These are phyloP conservation scores for Anarrhichthys ocellatus DNA, from an alignment of 2,113 vertebrate genomes.

Conservation along the genomic window DNA sequence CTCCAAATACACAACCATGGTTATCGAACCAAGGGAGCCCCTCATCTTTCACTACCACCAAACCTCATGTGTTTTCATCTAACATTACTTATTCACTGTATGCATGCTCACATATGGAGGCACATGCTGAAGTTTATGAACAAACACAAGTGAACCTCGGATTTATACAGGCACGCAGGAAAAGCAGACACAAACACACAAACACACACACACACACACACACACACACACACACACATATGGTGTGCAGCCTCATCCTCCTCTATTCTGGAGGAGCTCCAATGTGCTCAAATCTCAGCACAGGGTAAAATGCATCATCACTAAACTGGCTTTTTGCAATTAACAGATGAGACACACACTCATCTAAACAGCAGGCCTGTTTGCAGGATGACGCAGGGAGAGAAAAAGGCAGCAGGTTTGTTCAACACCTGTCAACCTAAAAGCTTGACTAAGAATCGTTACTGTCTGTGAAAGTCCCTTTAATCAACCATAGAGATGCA, in stretches of 20 bases:
- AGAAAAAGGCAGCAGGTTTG: conserved; percentile 34
- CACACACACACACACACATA: conserved; percentile 39
- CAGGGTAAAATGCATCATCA: conserved; percentile 51
- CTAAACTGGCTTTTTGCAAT: conserved; percentile 54
- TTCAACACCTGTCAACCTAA: conserved; percentile 44
- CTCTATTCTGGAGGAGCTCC: conserved; percentile 52
- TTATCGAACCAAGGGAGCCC: conserved; percentile 50
- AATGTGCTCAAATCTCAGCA: conserved; percentile 50
- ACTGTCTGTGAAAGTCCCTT: conserved; percentile 7
- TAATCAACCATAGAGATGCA: conserved; percentile 31
- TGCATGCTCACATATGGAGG: conserved; percentile 30
- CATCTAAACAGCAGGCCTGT: conserved; percentile 54
- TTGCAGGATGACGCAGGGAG: conserved; percentile 56
- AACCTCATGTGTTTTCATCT: conserved; percentile 58
- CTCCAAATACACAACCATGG: conserved; percentile 50
- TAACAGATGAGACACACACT: conserved; percentile 59
- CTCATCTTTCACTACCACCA: conserved; percentile 49
- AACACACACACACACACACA: background rate
- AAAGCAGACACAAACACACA: conserved; percentile 13
- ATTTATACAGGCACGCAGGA: conserved; percentile 37
- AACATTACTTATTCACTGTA: conserved; percentile 57
- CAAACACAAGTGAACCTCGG: conserved; percentile 55
- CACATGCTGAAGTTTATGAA: conserved; percentile 51
- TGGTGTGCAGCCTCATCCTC: conserved; percentile 57
- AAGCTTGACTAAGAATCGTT: conserved; percentile 5